Base-by-base conservation (phyloP, 2,797 vertebrate species). In the Leptodactylus fallax region DNA sequence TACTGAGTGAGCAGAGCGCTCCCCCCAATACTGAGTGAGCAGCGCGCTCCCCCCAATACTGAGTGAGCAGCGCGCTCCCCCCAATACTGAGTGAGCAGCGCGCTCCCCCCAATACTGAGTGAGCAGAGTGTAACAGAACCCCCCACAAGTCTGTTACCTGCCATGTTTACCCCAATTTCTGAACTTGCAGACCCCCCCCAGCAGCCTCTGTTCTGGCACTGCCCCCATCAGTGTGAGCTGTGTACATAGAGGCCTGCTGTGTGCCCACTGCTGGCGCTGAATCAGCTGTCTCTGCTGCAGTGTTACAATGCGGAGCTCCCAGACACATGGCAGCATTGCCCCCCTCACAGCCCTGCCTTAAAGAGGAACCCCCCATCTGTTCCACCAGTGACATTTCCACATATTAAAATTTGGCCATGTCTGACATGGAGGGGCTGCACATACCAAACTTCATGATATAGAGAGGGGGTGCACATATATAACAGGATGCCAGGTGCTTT, bases 261-360 rank as follows among this genome's bases (percentile, higher is more conserved):
- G 36, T 36, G 36, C 36, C 36, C 36, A 5, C 25, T 6, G 25
- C 25, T 8, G 27, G 12, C 14, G 67, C 67, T 71, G 67, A 71
- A 71, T 71, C 67, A 71, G 67, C 67, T 71, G 67, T 45, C 67
- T 71, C 14, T 36, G 67, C 67, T 71, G 67, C 25, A 71, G 67
- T 16, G 27, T 16, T 17, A 71, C 67, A 71, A 45, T 71, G 67
- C 27, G 67, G 67, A 71, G 67, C 65, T 27, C 27, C 25, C 67
- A 71, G 67, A 45, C 67, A 71, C 27, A 45, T 27, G 65, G 65
- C n/a, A 13, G 65, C 63, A 2, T 11, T 16, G 0, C 7, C 1
- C 11, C 2, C 36, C 36, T 36, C 11, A 10, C 7, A 63, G n/a
- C 9, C 1, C 10, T 67, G 12, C 6, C 14, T 36, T 71, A 27